Percentiles rank a stretch among this genome's conserved stretches.
Conservation (phyloP, 2,113 vertebrate species). For the Bostrychus sinensis region DNA sequence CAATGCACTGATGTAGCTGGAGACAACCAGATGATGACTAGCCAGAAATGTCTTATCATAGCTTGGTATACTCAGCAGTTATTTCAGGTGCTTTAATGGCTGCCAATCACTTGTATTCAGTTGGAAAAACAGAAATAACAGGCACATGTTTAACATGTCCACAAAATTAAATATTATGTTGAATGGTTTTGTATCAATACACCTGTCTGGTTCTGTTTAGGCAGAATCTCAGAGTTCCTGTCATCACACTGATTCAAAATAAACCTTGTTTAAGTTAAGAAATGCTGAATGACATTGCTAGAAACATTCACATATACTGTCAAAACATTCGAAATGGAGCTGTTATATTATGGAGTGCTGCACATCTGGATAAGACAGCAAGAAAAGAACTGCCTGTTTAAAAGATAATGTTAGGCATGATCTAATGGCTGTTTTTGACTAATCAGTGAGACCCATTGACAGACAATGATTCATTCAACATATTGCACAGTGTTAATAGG, state of each 20-base stretch:
- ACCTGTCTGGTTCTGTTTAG: too few species aligned
- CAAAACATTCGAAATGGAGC: too few species aligned
- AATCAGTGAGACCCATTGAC: not conserved
- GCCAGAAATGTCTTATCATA: not conserved
- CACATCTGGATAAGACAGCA: constrained; percentile 33
- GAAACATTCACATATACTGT: too few species aligned
- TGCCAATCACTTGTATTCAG: constrained; percentile 17
- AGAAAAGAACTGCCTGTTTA: constrained; percentile 50
- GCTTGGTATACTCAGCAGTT: not conserved
- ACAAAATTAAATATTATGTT: not conserved
- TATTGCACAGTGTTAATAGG: not conserved
- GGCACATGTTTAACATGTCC: too few species aligned
- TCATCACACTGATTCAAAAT: too few species aligned
- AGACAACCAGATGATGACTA: not conserved
- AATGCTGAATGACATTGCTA: too few species aligned
- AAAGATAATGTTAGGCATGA: constrained; percentile 42
- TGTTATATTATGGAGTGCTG: constrained; percentile 20
- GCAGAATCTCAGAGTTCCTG: too few species aligned
- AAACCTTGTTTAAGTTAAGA: too few species aligned
- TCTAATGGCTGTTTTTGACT: constrained; percentile 4
- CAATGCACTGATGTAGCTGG: not conserved
- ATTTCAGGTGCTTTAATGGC: not conserved
- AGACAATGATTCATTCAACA: not conserved
- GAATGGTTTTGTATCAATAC: not conserved
- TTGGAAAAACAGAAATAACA: not conserved